A percentile compares a stretch with the other conserved stretches of the same genome.
Conservation (phyloP, 2,113 vertebrate genomes). For the Bambusicola thoracicus region DNA sequence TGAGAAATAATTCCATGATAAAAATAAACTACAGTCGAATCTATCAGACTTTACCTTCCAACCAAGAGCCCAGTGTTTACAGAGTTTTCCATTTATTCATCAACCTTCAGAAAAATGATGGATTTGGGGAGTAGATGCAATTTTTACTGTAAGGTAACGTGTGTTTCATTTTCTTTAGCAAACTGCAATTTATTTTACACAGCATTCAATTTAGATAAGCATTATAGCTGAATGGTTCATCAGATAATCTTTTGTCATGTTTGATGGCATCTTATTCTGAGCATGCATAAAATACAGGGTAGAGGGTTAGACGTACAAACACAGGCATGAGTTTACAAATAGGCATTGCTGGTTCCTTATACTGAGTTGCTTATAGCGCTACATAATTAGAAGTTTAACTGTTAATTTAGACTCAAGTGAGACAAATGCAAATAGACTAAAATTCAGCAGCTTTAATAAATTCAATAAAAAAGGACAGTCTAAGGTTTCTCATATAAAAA, state of each 20-base stretch:
- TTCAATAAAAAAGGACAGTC: not conserved
- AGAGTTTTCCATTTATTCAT: not conserved
- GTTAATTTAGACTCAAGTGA: not conserved
- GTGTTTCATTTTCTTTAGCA: not conserved
- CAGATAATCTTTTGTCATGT: constrained; percentile 27
- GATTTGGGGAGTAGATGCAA: not conserved
- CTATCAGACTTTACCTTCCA: not conserved
- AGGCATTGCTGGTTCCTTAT: not conserved
- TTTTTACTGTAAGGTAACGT: constrained; percentile 19
- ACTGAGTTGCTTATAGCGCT: not conserved
- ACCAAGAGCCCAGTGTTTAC: not conserved
- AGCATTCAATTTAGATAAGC: constrained; percentile 4
- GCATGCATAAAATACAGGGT: not conserved
- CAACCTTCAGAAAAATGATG: not conserved
- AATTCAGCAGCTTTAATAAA: constrained; percentile 4
- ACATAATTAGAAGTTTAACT: constrained; percentile 1
- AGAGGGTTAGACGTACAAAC: not conserved
- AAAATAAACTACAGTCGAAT: not conserved
- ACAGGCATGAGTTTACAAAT: not conserved
- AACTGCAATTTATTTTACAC: constrained; percentile 35
- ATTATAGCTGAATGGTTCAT: constrained; percentile 21
- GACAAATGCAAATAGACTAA: not conserved
- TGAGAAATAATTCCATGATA: not conserved
- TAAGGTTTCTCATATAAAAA: not conserved
- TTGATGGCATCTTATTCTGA: constrained; percentile 23